Percentiles rank a stretch among this genome's conserved stretches.
phyloP scores from a whole-genome alignment of 23 tunicate genomes.

The Trididemnum clinides region DNA sequence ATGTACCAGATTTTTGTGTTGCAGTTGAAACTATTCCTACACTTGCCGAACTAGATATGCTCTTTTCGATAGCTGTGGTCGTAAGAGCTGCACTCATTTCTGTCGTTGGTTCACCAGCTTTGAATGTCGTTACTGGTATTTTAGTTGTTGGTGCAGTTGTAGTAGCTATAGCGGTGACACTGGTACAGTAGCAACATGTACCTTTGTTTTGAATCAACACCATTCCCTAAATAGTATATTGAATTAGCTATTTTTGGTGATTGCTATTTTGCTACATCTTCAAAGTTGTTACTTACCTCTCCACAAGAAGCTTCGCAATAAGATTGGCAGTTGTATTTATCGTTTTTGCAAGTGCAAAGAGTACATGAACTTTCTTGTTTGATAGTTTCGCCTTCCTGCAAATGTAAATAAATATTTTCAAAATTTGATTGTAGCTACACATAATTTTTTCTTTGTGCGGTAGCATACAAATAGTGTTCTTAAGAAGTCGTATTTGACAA shows the following conservation, averaged over 20 bases:
- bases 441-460: too few species aligned
- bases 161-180: slow-evolving; percentile 3
- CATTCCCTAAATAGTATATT: slow-evolving; percentile 67
- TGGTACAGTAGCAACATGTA: slow-evolving; percentile 75
- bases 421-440: too few species aligned
- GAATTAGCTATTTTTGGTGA: too few species aligned
- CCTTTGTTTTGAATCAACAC: slow-evolving; percentile 26
- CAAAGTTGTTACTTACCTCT: slow-evolving; percentile 27
- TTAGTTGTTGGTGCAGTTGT: slow-evolving; percentile 13
- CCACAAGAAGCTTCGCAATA: slow-evolving; percentile 44
- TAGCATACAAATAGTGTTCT: too few species aligned
- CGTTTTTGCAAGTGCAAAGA: slow-evolving; percentile 55
- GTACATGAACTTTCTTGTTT: slow-evolving; percentile 57
- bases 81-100: neutral
- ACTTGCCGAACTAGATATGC: slow-evolving; percentile 37
- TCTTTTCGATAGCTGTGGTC: slow-evolving; percentile 13
- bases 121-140: neutral
- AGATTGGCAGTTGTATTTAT: slow-evolving; percentile 42
- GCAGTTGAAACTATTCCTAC: neutral
- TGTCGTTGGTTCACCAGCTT: slow-evolving; percentile 43
- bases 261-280: too few species aligned
- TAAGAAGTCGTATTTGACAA: too few species aligned
- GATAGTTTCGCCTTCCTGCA: slow-evolving; percentile 50
- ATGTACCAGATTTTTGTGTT: neutral
- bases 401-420: too few species aligned